Conservation (phyloP, 2,888 invertebrate species). For the Drosophila subquinaria region DNA sequence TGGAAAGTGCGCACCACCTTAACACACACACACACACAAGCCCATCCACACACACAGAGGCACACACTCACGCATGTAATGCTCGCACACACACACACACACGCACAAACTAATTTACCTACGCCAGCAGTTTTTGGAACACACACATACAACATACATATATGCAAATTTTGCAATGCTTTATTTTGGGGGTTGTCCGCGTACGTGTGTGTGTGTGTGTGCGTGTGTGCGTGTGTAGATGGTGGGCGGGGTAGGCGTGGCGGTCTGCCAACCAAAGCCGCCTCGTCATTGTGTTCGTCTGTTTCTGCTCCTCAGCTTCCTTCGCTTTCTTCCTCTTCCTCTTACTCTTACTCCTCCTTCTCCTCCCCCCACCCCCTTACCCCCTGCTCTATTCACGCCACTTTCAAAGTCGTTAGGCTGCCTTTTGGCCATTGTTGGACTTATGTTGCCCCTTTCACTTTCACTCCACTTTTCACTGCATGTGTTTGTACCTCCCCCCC, state of each 20-base stretch:
- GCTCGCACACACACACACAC: conserved; percentile 18
- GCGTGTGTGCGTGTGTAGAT: conserved; percentile 8
- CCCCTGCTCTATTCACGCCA: not conserved
- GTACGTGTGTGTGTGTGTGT: conserved; percentile 8
- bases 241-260: conserved; percentile 1
- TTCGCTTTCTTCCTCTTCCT: not conserved
- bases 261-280: conserved; percentile 27
- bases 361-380: not conserved
- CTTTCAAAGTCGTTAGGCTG: conserved; percentile 58
- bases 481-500: not conserved
- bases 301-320: not conserved
- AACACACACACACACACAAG: conserved; percentile 25
- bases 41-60: conserved; percentile 32
- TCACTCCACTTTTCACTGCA: conserved; percentile 45
- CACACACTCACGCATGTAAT: conserved; percentile 19
- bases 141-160: conserved; percentile 40
- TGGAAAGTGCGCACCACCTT: conserved; percentile 65
- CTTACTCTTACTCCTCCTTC: not conserved
- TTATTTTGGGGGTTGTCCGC: conserved; percentile 69
- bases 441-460: conserved; percentile 66
- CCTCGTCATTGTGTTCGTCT: conserved; percentile 58
- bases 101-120: conserved; percentile 73
- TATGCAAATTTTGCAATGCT: conserved; percentile 75
- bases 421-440: conserved; percentile 76
- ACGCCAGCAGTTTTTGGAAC: conserved; percentile 74